phyloP scores from a whole-genome alignment of 2,888 invertebrate genomes.

The Tyria jacobaeae region DNA sequence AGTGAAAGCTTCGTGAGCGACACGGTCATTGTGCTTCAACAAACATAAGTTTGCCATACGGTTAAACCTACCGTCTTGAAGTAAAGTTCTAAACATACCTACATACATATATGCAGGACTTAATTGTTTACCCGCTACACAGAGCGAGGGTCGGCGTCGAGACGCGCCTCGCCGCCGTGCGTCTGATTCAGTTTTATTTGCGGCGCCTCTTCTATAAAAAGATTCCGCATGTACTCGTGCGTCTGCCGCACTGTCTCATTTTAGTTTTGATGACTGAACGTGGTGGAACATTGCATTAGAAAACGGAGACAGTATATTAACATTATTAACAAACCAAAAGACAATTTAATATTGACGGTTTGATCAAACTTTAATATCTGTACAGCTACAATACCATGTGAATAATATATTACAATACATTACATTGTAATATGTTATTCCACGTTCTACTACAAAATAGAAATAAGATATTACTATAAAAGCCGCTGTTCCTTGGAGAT shows the following conservation, averaged over 20 bases:
- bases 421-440: no score
- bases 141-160: slow-evolving; percentile 21
- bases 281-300: slow-evolving; percentile 5
- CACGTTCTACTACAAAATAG: slow-evolving; percentile 8
- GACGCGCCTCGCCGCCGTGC: slow-evolving; percentile 48
- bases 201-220: slow-evolving; percentile 76
- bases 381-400: not conserved
- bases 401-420: not conserved
- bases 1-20: slow-evolving; percentile 65
- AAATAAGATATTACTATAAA: slow-evolving; percentile 21
- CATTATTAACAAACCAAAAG: not conserved
- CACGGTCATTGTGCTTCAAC: slow-evolving; percentile 45
- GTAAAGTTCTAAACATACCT: slow-evolving; percentile 37
- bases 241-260: slow-evolving; percentile 75
- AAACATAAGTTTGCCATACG: slow-evolving; percentile 50
- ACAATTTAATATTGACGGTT: not conserved
- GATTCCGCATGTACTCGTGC: slow-evolving; percentile 60
- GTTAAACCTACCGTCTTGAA: slow-evolving; percentile 38
- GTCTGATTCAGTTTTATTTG: slow-evolving; percentile 74
- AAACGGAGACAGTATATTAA: slow-evolving; percentile 9
- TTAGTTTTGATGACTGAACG: slow-evolving; percentile 40
- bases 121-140: slow-evolving; percentile 40
- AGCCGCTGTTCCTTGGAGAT: slow-evolving; percentile 32
- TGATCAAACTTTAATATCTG: not conserved
- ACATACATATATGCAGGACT: slow-evolving; percentile 31